phyloP scores from a whole-genome alignment of 2,797 vertebrate genomes.

The Enteromius thamalakanensis region DNA sequence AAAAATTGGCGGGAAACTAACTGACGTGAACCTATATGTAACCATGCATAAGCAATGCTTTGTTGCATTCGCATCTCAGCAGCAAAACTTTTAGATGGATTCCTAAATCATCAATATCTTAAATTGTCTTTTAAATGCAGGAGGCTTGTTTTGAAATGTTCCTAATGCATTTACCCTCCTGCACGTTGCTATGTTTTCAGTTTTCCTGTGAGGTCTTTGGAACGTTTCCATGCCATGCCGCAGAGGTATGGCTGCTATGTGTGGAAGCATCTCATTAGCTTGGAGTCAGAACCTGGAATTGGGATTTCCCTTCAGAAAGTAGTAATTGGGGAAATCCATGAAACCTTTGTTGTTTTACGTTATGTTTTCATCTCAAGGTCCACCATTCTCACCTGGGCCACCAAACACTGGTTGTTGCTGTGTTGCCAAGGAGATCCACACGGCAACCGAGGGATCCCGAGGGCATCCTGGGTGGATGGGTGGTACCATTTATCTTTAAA shows the following conservation, averaged over 20 bases:
- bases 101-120: neutral
- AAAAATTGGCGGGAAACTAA: neutral
- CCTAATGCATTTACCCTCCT: slow-evolving; percentile 7
- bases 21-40: neutral
- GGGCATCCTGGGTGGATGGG: slow-evolving; percentile 43
- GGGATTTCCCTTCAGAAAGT: slow-evolving; percentile 62
- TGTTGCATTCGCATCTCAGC: neutral
- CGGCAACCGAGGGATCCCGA: slow-evolving; percentile 36
- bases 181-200: slow-evolving; percentile 25
- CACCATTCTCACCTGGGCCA: slow-evolving; percentile 22
- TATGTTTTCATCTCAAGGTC: slow-evolving; percentile 37
- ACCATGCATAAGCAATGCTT: neutral
- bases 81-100: neutral
- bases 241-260: slow-evolving; percentile 50
- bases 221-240: slow-evolving; percentile 51
- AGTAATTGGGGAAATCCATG: slow-evolving; percentile 64
- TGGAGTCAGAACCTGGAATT: slow-evolving; percentile 39
- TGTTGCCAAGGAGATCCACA: slow-evolving; percentile 52
- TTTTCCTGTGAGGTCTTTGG: slow-evolving; percentile 35
- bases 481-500: slow-evolving; percentile 23
- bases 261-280: slow-evolving; percentile 60
- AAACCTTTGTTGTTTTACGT: slow-evolving; percentile 43
- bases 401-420: slow-evolving; percentile 38
- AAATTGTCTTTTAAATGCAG: neutral
- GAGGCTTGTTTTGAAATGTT: neutral